Conservation (phyloP, 1,140 invertebrate genomes). For the Trachelipus rathkii region DNA sequence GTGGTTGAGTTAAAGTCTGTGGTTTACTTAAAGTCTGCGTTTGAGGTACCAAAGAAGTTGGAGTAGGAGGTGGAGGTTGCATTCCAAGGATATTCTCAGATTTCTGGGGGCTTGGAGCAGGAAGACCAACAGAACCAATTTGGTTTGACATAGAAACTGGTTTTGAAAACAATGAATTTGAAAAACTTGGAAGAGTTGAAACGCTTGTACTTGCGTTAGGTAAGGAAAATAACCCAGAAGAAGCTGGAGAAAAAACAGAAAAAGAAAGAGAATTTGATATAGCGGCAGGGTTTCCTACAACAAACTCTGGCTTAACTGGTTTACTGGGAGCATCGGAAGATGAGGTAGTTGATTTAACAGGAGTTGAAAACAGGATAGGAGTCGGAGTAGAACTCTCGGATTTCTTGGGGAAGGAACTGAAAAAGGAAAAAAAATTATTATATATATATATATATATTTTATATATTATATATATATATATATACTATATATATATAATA, state of each 20-base stretch:
- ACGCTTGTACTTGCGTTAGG: background rate
- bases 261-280: background rate
- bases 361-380: constrained; percentile 1
- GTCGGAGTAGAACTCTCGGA: background rate
- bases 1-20: too few species aligned
- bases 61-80: too few species aligned
- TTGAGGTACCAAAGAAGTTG: too few species aligned
- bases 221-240: background rate
- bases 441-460: too few species aligned
- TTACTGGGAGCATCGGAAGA: background rate
- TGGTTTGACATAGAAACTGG: background rate
- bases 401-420: background rate
- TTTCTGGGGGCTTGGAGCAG: background rate
- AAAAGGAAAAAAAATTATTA: background rate
- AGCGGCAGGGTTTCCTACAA: background rate
- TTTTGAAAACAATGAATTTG: background rate
- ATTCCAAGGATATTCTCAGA: background rate
- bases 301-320: background rate
- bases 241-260: background rate
- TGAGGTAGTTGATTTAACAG: background rate
- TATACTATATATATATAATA: too few species aligned
- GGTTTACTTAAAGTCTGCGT: too few species aligned
- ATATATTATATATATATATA: too few species aligned
- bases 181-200: background rate
- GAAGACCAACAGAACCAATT: background rate